Evolutionary conservation across 2,113 vertebrate species (phyloP).

Genomic region (Scolopax mira): DNA sequence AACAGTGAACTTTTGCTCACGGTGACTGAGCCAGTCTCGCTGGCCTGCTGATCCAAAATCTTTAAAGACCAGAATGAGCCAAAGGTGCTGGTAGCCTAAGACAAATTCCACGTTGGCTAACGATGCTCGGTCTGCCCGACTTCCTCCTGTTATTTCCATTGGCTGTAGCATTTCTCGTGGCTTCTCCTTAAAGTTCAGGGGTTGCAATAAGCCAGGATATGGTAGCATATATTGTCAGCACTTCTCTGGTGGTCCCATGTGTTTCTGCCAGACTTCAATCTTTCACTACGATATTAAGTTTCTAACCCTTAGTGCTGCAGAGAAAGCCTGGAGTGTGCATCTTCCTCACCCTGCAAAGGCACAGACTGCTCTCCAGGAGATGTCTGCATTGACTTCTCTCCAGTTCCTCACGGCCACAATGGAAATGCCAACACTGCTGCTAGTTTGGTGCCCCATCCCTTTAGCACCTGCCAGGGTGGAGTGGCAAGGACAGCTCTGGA

Average conservation of each 20-base stretch:
- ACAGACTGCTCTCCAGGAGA: background rate
- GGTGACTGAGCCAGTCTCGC: rapidly evolving
- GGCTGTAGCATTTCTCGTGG: background rate
- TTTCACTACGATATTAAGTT: slow-evolving; percentile 43
- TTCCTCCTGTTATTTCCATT: slow-evolving; percentile 54
- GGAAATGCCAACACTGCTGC: background rate
- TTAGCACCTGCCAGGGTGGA: background rate
- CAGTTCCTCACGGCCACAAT: background rate
- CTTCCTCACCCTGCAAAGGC: background rate
- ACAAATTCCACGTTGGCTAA: slow-evolving; percentile 12
- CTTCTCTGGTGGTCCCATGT: slow-evolving; percentile 53
- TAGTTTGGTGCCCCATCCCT: background rate
- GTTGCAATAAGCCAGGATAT: background rate
- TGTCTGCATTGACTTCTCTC: rapidly evolving
- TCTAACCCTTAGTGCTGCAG: background rate
- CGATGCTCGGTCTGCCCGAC: background rate
- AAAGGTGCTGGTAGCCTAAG: background rate
- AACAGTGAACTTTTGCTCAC: background rate
- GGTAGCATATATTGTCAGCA: slow-evolving; percentile 25
- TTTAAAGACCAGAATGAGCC: background rate
- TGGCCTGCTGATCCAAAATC: background rate
- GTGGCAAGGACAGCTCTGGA: background rate
- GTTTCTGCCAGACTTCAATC: slow-evolving; percentile 41
- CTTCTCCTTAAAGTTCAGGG: slow-evolving; percentile 1
- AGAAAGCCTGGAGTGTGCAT: background rate